A percentile compares a stretch with the other conserved stretches of the same genome.
These are phyloP conservation scores for Scaptomyza montana DNA, from an alignment of 1,140 invertebrate species.

Conservation along the genomic window DNA sequence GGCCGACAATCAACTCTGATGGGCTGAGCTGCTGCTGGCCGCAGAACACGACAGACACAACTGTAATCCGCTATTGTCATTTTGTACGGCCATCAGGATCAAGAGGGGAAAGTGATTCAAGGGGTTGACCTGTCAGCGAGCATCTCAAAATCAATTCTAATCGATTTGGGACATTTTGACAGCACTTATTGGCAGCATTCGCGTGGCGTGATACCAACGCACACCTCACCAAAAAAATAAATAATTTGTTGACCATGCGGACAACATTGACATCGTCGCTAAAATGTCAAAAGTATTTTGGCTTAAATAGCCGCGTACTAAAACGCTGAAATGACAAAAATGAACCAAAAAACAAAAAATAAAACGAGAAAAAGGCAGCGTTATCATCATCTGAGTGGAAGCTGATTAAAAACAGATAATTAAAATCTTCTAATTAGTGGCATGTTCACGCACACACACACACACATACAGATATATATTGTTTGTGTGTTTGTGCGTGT, in stretches of 20 bases:
- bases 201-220: slow-evolving; percentile 68
- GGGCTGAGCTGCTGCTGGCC: slow-evolving; percentile 30
- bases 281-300: slow-evolving; percentile 73
- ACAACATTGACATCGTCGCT: slow-evolving; percentile 15
- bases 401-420: slow-evolving; percentile 81
- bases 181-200: slow-evolving; percentile 78
- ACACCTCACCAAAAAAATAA: slow-evolving; percentile 51
- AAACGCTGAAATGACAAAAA: slow-evolving; percentile 5
- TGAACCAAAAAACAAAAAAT: neutral
- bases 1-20: slow-evolving; percentile 42
- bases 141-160: slow-evolving; percentile 80
- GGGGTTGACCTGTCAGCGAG: slow-evolving; percentile 59
- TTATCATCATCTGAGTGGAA: slow-evolving; percentile 78
- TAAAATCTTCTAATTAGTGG: slow-evolving; percentile 82
- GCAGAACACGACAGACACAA: slow-evolving; percentile 78
- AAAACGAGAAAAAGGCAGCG: slow-evolving; percentile 54
- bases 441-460: slow-evolving; percentile 76
- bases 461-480: slow-evolving; percentile 11
- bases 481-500: slow-evolving; percentile 41
- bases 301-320: slow-evolving; percentile 46
- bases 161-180: slow-evolving; percentile 80
- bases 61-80: slow-evolving; percentile 75
- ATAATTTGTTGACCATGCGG: slow-evolving; percentile 12
- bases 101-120: slow-evolving; percentile 20
- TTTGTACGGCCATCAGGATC: slow-evolving; percentile 40